Base-by-base conservation (phyloP, 2,113 vertebrate genomes). In the Xerus inauris region DNA sequence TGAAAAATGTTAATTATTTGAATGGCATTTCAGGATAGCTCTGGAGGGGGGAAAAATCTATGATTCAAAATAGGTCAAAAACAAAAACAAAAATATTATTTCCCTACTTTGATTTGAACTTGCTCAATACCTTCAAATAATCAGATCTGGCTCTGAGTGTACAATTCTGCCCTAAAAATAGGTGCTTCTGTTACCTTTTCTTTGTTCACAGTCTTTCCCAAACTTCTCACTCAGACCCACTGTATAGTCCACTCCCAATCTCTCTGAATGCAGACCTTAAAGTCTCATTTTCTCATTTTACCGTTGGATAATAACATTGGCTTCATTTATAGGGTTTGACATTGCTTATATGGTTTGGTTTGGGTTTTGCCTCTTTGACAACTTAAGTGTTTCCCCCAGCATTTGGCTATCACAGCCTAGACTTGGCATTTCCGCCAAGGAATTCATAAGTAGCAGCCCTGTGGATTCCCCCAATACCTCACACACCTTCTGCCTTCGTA, bases 1-100 rank as follows among this genome's bases (percentile, higher is more conserved):
- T 49, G 51, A 88, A 91, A 62, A 89, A 51, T 35, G 11, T 57
- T 76, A 64, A 81, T 86, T 77, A 57, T 71, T 79, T 69, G n/a
- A 91, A 57, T 26, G 42, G 22, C 51, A 76, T 87, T 87, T 91
- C 35, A 91, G 42, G 90, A 84, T 57, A 85, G 20, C 77, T 85
- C 72, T 77, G 35, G 49, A 85, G 35, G 42, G 54, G 17, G 2
- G 8, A 49, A 71, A 90, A 71, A 42, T 24, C 64, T 67, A 22
- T 59, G 40, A 93, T 47, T 73, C 62, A 92, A 94, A 90, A 57
- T 38, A 76, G 32, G 11, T 87, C 3, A 83, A 83, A 79, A 79
- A 35, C 40, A 42, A 80, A 45, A 59, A 42, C 12, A 38, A 2
- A 54, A 54, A 73, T 57, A 24, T 8, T 28, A 5, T 40, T 87